Percentiles rank a stretch among this genome's conserved stretches.
These are phyloP conservation scores for Yasuhikotakia modesta DNA, from an alignment of 2,797 vertebrate genomes.

Conservation along the genomic window DNA sequence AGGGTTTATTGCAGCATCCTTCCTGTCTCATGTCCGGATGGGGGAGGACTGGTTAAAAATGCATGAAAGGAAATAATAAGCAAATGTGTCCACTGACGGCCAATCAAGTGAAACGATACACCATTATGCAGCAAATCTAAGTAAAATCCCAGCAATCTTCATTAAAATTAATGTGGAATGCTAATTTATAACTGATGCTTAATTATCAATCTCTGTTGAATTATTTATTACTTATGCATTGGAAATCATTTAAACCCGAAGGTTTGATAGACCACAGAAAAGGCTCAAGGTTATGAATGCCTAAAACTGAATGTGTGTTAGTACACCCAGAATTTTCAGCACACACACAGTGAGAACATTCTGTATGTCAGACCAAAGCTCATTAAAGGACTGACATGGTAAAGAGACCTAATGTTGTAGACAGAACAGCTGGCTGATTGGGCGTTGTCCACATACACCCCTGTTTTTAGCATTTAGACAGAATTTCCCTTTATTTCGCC, in stretches of 20 bases:
- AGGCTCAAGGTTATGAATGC: constrained; percentile 12
- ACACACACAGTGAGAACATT: not conserved
- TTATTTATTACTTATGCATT: constrained; percentile 12
- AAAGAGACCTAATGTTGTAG: constrained; percentile 5
- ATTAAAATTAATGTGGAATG: not conserved
- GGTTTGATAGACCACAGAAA: constrained; percentile 23
- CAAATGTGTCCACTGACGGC: not conserved
- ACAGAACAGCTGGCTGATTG: constrained; percentile 29
- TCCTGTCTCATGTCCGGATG: not conserved
- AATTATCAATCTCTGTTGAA: constrained; percentile 32
- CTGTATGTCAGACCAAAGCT: not conserved
- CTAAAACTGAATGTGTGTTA: constrained; percentile 61
- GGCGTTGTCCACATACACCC: constrained; percentile 16
- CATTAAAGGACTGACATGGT: constrained; percentile 7
- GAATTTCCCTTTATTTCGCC: constrained; percentile 40
- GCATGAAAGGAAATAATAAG: constrained; percentile 10
- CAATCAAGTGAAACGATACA: constrained; percentile 8
- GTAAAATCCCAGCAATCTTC: not conserved
- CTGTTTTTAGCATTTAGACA: not conserved
- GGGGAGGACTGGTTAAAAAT: not conserved
- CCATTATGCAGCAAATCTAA: constrained; percentile 33
- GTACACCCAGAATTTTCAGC: constrained; percentile 29
- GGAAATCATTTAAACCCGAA: constrained; percentile 26
- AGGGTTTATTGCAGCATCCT: not conserved
- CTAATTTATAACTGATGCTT: constrained; percentile 42